Evolutionary conservation across 2,113 vertebrate genomes (phyloP).

Genomic region (Charina bottae): DNA sequence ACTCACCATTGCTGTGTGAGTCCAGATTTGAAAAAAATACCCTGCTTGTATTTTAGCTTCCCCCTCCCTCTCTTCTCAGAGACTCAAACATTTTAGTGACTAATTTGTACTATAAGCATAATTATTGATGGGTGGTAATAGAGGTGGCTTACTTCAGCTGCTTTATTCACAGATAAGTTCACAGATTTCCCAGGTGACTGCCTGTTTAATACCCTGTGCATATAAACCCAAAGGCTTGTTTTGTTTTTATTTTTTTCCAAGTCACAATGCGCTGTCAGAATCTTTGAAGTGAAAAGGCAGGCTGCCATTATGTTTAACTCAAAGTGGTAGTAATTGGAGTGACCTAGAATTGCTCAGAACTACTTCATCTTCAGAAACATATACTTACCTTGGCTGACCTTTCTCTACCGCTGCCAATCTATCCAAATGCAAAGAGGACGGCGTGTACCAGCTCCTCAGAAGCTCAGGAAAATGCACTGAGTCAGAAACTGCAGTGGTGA

Average conservation of each 20-base stretch:
- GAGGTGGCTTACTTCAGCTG: conserved; percentile 37
- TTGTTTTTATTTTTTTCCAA: conserved; percentile 34
- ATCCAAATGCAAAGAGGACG: conserved; percentile 21
- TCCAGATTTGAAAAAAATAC: not conserved
- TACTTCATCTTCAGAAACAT: conserved; percentile 50
- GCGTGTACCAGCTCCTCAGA: conserved; percentile 54
- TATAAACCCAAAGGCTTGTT: not conserved
- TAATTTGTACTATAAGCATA: not conserved
- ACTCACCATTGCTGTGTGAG: not conserved
- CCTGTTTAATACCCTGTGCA: not conserved
- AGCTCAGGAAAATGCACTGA: conserved; percentile 52
- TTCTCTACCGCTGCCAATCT: conserved; percentile 50
- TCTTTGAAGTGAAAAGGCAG: conserved; percentile 43
- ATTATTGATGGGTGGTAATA: conserved; percentile 5
- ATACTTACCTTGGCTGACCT: conserved; percentile 48
- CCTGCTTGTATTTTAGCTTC: rapidly evolving
- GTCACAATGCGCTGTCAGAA: not conserved
- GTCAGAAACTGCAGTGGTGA: conserved; percentile 36
- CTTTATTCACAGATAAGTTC: conserved; percentile 13
- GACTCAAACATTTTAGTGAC: not conserved
- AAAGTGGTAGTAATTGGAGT: conserved; percentile 56
- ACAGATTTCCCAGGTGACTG: conserved; percentile 8
- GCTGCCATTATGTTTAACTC: conserved; percentile 48
- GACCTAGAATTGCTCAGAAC: conserved; percentile 51
- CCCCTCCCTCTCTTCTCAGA: conserved; percentile 15